Evolutionary conservation across 1,140 invertebrate species (phyloP), one percentile per base, ranked within the genome.

Genomic region (Aphelinus atriplicis): DNA sequence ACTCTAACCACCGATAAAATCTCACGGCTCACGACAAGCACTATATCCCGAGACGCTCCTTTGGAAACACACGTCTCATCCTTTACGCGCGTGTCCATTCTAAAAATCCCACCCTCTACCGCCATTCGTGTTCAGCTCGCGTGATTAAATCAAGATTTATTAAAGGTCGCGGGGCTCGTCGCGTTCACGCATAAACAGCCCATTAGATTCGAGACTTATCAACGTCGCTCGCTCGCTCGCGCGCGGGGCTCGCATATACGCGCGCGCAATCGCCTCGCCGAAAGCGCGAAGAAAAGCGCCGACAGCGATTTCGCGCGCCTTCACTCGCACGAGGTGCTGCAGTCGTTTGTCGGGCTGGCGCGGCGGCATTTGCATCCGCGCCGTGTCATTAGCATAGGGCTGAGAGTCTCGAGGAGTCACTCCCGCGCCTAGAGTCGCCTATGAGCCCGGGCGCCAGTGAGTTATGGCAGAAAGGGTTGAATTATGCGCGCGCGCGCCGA

Each of bases 391-490:
- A 82, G 80, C 81, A 83, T 81, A 80, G 76, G 76, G 56, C 67
- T 77, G 74, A 81, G 26, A 26, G 78, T 73, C 69, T 43, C 46
- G 26, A 55, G 47, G 68, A 70, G 46, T 58, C n/a, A 50, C 53
- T 69, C 26, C 26, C 26, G 26, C 26, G 26, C 26, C 26, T 26
- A 26, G 26, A 26, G 26, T 26, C 26, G 26, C 26, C 26, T 26
- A 26, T 26, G 26, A 26, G 26, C 26, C 26, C 26, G 26, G 26
- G 26, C 26, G 26, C 26, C 26, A 26, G 69, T 83, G 83, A 82
- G 65, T 83, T 84, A 83, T 79, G 68, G 67, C 68, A 42, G 42
- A 81, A 84, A 84, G 82, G 83, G 83, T 83, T 84, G 80, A 85
- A 77, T 85, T 85, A 81, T 84, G 80, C 78, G 78, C 75, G 80